phyloP scores from a whole-genome alignment of 2,797 vertebrate genomes.

The Anguilla obscura region DNA sequence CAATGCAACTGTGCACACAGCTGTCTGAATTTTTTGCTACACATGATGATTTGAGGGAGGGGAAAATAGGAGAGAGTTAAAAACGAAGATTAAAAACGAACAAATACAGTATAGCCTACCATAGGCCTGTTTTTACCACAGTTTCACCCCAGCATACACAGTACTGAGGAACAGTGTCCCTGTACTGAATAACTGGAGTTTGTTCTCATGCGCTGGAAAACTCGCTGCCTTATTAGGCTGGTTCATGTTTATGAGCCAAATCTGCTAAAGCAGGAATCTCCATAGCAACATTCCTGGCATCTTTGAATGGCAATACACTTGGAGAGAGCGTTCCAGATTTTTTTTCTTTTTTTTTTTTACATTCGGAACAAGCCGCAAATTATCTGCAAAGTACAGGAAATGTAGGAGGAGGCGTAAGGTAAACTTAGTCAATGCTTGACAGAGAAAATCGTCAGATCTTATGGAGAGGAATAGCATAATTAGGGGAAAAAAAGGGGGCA shows the following conservation, averaged over 20 bases:
- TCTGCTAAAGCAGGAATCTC: neutral
- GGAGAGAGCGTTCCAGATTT: neutral
- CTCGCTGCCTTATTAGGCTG: neutral
- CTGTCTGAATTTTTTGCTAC: neutral
- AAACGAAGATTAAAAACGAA: neutral
- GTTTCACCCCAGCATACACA: neutral
- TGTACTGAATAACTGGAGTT: neutral
- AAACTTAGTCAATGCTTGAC: neutral
- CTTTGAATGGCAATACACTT: neutral
- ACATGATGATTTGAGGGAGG: conserved; percentile 9
- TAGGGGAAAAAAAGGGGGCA: neutral
- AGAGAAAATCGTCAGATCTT: neutral
- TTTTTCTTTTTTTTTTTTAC: too few species aligned
- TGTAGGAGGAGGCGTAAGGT: neutral
- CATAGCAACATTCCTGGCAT: too few species aligned
- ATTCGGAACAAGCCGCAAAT: conserved; percentile 2
- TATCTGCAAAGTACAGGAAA: neutral
- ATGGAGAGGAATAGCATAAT: neutral
- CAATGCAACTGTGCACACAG: neutral
- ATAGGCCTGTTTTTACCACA: conserved; percentile 9
- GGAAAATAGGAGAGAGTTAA: neutral
- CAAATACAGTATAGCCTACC: neutral
- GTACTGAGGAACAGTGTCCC: conserved; percentile 10
- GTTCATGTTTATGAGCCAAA: too few species aligned
- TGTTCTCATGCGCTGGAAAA: neutral